phyloP scores from a whole-genome alignment of 2,113 vertebrate genomes.

The Callocephalon fimbriatum region DNA sequence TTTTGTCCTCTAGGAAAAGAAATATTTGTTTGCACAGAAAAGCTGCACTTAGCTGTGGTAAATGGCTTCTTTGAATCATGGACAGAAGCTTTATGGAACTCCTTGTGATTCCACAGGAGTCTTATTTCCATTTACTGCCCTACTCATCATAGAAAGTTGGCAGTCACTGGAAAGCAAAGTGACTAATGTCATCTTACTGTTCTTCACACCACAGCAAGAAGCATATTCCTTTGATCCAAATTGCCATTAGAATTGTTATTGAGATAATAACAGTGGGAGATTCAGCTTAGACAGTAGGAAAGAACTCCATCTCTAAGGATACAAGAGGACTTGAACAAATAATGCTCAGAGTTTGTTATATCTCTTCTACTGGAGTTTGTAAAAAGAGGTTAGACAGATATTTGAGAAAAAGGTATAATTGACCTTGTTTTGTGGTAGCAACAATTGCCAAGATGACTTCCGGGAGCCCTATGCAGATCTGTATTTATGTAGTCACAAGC shows the following conservation, averaged over 20 bases:
- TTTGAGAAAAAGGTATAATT: neutral
- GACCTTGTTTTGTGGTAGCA: neutral
- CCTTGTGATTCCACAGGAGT: constrained; percentile 27
- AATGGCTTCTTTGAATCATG: constrained; percentile 39
- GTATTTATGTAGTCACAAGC: fast-evolving
- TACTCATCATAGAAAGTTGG: constrained; percentile 51
- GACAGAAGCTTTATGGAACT: constrained; percentile 48
- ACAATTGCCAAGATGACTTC: neutral
- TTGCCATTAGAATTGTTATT: constrained; percentile 5
- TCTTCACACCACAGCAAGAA: neutral
- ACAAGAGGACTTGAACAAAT: neutral
- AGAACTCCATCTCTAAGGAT: neutral
- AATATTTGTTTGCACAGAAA: constrained; percentile 25
- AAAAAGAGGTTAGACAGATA: neutral
- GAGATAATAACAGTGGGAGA: constrained; percentile 27
- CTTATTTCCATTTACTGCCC: constrained; percentile 55
- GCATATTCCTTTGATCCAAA: constrained; percentile 41
- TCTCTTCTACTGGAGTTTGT: neutral
- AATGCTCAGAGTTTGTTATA: neutral
- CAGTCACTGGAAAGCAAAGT: constrained; percentile 43
- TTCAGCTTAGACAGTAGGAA: neutral
- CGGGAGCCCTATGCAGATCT: neutral
- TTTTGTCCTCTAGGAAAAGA: constrained; percentile 25
- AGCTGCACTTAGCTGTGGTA: constrained; percentile 13
- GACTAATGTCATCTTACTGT: constrained; percentile 18